Evolutionary conservation across 2,888 invertebrate species (phyloP), one percentile per base, ranked within the genome.

Genomic region (Andrena haemorrhoa): DNA sequence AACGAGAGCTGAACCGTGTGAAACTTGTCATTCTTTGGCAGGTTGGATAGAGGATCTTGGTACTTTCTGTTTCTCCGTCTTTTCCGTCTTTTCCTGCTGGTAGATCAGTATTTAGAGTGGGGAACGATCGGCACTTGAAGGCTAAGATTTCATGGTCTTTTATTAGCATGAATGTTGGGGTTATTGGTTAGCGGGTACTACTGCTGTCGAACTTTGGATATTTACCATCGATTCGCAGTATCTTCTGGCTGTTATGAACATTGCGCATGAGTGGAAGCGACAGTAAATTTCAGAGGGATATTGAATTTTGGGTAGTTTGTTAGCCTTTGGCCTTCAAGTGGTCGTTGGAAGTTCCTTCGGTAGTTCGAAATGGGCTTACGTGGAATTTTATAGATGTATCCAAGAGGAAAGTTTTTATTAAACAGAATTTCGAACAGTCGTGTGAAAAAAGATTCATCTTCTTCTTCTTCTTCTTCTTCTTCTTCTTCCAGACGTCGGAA

Each of bases 1-100:
- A 93, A 91, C 85, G 92, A 92, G 41, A 88, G 86, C 70, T 91
- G 84, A 86, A 83, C 35, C 63, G 29, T 20, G 26, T 23, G 26
- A n/a, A 61, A 29, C 10, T n/a, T 47, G 56, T 58, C 20, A 33
- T 23, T 49, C 23, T 8, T n/a, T 47, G 10, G 20, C 33, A 20
- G 26, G 16, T 3, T 61, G 49, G 51, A 16, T 2, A 31, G 8
- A 23, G 80, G 68, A 77, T 68, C 61, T 77, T 68, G 68, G 29
- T 75, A 72, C 26, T 20, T 26, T 0, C 20, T 53, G 12, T 51
- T 61, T 7, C 41, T 41, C 41, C 4, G 16, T 41, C 4, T 41
- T 41, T 41, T 12, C 41, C 41, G 12, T 41, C 0, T 41, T 41
- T 12, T 41, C 41, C 41, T 41, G 41, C 41, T 41, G 41, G 5